Percentiles rank a stretch among this genome's conserved stretches.
phyloP scores from a whole-genome alignment of 1,140 invertebrate species.

The Drosophila pallidifrons region DNA sequence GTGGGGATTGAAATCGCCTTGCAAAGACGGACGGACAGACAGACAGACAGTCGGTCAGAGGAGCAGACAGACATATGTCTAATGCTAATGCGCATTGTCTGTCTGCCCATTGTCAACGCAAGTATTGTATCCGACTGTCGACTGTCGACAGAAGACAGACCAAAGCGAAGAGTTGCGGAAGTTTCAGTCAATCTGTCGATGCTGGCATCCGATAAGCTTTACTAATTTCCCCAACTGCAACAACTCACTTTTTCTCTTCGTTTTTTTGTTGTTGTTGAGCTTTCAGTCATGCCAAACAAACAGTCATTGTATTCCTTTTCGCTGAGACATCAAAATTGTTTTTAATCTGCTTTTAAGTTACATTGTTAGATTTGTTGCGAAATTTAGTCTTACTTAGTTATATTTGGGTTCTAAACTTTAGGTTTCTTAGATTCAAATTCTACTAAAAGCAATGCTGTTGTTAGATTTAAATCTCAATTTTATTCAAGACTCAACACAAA shows the following conservation, averaged over 20 bases:
- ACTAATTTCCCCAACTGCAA: conserved; percentile 50
- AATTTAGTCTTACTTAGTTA: not conserved
- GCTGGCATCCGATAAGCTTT: conserved; percentile 52
- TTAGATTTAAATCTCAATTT: too few species aligned
- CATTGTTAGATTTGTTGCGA: not conserved
- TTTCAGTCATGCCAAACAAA: not conserved
- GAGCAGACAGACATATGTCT: conserved; percentile 68
- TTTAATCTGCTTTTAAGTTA: not conserved
- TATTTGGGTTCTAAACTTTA: too few species aligned
- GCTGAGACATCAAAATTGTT: conserved; percentile 1
- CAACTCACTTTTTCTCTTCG: not conserved
- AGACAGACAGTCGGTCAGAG: not conserved
- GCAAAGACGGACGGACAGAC: conserved; percentile 11
- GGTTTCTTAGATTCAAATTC: too few species aligned
- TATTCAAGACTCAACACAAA: too few species aligned
- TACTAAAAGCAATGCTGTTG: too few species aligned
- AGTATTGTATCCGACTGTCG: not conserved
- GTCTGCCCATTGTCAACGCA: conserved; percentile 60
- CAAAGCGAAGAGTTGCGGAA: conserved; percentile 66
- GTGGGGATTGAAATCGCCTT: conserved; percentile 46
- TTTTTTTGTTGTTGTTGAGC: not conserved
- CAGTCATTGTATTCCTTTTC: not conserved
- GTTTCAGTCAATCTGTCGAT: conserved; percentile 53
- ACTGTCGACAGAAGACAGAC: conserved; percentile 6
- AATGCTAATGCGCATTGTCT: conserved; percentile 68